Evolutionary conservation across 2,797 vertebrate genomes (phyloP).

Genomic region (Discoglossus pictus): DNA sequence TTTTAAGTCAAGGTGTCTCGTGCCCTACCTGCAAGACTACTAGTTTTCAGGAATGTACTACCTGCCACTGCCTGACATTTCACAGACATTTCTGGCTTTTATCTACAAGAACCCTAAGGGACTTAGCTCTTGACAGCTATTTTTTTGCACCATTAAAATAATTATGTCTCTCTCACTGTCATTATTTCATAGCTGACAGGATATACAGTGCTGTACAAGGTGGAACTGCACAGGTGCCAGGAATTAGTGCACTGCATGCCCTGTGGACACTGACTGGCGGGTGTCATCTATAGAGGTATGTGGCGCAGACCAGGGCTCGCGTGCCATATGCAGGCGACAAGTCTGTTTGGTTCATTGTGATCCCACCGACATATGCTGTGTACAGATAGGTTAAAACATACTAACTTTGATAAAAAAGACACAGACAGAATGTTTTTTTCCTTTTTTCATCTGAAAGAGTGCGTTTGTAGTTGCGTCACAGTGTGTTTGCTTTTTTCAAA

Average conservation of each 20-base stretch:
- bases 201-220: not conserved
- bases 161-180: conserved; percentile 15
- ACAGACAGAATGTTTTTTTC: too few relatives aligned
- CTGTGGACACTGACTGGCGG: not conserved
- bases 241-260: not conserved
- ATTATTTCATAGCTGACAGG: conserved; percentile 8
- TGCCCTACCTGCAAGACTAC: conserved; percentile 1
- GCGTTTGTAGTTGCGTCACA: too few relatives aligned
- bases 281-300: not conserved
- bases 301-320: too few relatives aligned
- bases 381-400: too few relatives aligned
- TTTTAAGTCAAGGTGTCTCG: not conserved
- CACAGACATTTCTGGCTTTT: conserved; percentile 42
- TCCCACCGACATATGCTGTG: too few relatives aligned
- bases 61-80: conserved; percentile 34
- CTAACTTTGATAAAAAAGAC: too few relatives aligned
- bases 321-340: too few relatives aligned
- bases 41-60: conserved; percentile 24
- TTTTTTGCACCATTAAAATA: conserved; percentile 30
- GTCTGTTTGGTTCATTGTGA: too few relatives aligned
- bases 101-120: conserved; percentile 44
- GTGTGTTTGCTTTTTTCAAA: too few relatives aligned
- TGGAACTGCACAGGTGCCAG: conserved; percentile 1
- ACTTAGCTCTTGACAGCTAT: conserved; percentile 2
- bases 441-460: too few relatives aligned